Evolutionary conservation across 1,140 invertebrate genomes (phyloP), one percentile per base, ranked within the genome.

Genomic region (Stegodyphus dumicola): DNA sequence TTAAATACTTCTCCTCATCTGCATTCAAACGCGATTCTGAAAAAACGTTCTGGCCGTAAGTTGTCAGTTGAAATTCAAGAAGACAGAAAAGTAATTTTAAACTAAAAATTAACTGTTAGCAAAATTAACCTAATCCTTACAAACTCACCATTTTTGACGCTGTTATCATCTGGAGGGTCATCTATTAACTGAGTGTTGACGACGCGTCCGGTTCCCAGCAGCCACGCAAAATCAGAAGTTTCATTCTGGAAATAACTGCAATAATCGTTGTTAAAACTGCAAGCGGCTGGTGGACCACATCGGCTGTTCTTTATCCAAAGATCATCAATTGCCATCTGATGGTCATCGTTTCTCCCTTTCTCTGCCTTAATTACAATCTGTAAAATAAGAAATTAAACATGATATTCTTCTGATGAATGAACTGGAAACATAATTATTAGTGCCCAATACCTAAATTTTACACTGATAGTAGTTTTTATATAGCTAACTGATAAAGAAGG

Each of bases 241-340:
- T 64, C 74, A n/a, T 87, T 87, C 6, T 18, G 17, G 9, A 69
- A 79, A n/a, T 87, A 87, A 33, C 86, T 83, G 70, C 86, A 87
- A 7, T 79, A 87, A 33, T 77, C 66, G 10, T 77, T 77, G 64
- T 87, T 79, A 53, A 87, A 87, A 13, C 65, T 87, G 18, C 86
- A 87, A 1, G 17, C 53, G 0, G 74, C 86, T 13, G 73, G 65
- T 5, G 15, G 9, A 6, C 60, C 66, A 7, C 86, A 87, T 6
- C 4, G 11, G 17, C 73, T 73, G 49, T 77, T 77, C 17, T 70
- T 77, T 6, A 87, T 77, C 2, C 53, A 9, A 5, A 87, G 53
- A 33, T 87, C 86, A 18, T 87, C 86, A 17, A 87, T 75, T 0
- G 86, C 79, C 54, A 87, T 77, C 9, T 70, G 64, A 15, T 18